Conservation (phyloP, 2,888 invertebrate species). For the Macaria liturata region DNA sequence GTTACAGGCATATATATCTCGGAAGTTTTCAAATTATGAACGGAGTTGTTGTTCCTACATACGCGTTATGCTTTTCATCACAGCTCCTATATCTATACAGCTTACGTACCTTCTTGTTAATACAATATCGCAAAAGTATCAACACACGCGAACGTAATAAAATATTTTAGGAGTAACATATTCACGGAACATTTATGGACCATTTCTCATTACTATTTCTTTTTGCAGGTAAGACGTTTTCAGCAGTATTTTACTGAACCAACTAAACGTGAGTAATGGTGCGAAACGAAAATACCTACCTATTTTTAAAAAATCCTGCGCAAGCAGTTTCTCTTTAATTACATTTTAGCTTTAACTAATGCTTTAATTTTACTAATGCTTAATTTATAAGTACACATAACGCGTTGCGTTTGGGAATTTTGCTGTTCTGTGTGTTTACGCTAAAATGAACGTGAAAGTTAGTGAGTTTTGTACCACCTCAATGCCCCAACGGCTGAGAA, state of each 20-base stretch:
- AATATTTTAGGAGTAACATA: constrained; percentile 2
- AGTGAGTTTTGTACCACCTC: no score
- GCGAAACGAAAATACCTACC: no score
- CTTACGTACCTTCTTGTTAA: background rate
- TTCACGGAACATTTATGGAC: background rate
- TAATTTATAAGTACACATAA: no score
- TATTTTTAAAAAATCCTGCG: no score
- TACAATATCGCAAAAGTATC: constrained; percentile 4
- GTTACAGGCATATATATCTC: constrained; percentile 40
- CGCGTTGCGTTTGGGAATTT: no score
- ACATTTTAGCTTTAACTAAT: no score
- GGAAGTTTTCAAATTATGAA: constrained; percentile 40
- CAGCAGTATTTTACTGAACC: constrained; percentile 1
- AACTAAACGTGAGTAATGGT: constrained; percentile 12
- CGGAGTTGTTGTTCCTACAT: constrained; percentile 32
- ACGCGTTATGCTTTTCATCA: constrained; percentile 16
- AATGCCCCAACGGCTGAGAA: no score
- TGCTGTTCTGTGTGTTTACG: no score
- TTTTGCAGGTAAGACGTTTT: constrained; percentile 39
- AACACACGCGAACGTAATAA: background rate
- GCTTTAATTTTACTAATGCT: no score
- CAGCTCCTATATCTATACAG: background rate
- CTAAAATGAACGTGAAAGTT: no score
- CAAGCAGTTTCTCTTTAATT: no score
- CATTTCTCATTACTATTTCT: constrained; percentile 13